Base-by-base conservation (phyloP, 2,113 vertebrate species). In the Crotalus tigris region DNA sequence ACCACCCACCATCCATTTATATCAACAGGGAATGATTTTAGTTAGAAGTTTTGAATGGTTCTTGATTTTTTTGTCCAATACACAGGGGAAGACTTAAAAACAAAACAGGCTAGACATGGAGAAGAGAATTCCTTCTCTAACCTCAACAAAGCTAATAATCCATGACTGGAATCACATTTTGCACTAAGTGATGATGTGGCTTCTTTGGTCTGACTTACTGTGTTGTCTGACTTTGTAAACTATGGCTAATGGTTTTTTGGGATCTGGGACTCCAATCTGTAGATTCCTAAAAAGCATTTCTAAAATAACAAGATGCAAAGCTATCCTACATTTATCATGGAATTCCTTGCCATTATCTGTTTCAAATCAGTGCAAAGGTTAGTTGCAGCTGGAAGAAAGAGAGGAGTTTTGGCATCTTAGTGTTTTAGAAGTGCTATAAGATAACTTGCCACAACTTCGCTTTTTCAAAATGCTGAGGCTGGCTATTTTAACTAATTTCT, bases 381-480 rank as follows among this genome's bases (percentile, higher is more conserved):
- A 23, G 19, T 23, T 39, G n/a, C 3, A 1, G 3, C 12, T 92
- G n/a, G 33, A 81, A 46, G 21, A 59, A 39, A 29, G 26, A 33
- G 44, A 49, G 46, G 53, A 29, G 23, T 64, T 51, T 23, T 39
- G 44, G 55, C 54, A 53, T 26, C 29, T 90, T 33, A 86, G 55
- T 90, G 75, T 39, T 87, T 90, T 90, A 86, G 55, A 93, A 86
- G 8, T 85, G 54, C 33, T 57, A 61, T 26, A 90, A 90, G 75
- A 86, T 61, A 93, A 44, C 57, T 90, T 90, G n/a, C 39, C 55
- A 87, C 46, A 59, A 58, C 64, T 44, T 39, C 46, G 55, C 55
- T 39, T 93, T 92, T 92, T 90, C 26, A 90, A 92, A 92, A 61
- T 86, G 89, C 88, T 93, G 91, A 92, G 88, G 91, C 85, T 88